Evolutionary conservation across 2,888 invertebrate genomes (phyloP).

Genomic region (Argynnis bischoffii): DNA sequence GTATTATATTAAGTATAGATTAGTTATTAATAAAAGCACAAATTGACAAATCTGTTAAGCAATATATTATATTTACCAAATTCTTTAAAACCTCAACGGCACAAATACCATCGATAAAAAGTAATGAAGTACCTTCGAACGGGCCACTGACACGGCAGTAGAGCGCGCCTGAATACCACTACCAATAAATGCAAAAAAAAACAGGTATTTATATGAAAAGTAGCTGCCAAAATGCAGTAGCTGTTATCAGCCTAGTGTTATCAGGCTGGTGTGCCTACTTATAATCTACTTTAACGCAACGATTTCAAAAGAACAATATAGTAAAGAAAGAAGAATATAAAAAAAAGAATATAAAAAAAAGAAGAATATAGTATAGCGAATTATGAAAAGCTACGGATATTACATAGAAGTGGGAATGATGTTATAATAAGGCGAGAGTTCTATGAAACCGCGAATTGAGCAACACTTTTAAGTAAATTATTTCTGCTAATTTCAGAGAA

Average conservation of each 20-base stretch:
- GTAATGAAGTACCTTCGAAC: slow-evolving; percentile 51
- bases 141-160: slow-evolving; percentile 47
- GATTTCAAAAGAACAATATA: slow-evolving; percentile 18
- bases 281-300: slow-evolving; percentile 4
- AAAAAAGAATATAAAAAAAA: too few species aligned
- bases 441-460: slow-evolving; percentile 57
- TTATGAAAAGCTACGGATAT: slow-evolving; percentile 27
- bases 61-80: slow-evolving; percentile 34
- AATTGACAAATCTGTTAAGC: slow-evolving; percentile 25
- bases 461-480: slow-evolving; percentile 56
- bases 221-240: slow-evolving; percentile 13
- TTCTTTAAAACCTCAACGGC: slow-evolving; percentile 28
- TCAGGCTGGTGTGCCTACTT: background rate
- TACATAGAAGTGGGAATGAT: slow-evolving; percentile 31
- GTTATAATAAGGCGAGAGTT: slow-evolving; percentile 40
- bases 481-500: slow-evolving; percentile 69
- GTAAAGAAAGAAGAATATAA: too few species aligned
- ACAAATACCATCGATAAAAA: slow-evolving; percentile 49
- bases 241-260: background rate
- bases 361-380: slow-evolving; percentile 30
- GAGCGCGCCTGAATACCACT: slow-evolving; percentile 42
- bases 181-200: slow-evolving; percentile 38
- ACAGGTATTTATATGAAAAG: slow-evolving; percentile 32
- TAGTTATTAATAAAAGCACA: too few species aligned
- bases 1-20: too few species aligned